Percentiles rank a stretch among this genome's conserved stretches.
Evolutionary conservation across 23 tunicate species (phyloP).

Genomic region (Ciona savignyi): DNA sequence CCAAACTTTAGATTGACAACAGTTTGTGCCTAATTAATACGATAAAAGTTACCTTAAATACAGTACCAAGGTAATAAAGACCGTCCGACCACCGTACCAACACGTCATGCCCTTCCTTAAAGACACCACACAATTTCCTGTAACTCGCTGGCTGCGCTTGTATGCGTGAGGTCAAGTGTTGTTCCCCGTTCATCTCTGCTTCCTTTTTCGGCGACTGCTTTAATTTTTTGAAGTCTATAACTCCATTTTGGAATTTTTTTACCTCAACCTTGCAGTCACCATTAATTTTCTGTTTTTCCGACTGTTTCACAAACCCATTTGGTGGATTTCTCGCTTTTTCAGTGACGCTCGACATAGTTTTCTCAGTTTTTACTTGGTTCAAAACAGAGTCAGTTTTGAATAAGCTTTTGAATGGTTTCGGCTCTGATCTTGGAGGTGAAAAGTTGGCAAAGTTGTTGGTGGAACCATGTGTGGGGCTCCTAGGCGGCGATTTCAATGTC

Average conservation of each 20-base stretch:
- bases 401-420: background rate
- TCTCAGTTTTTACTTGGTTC: background rate
- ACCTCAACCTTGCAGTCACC: background rate
- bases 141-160: slow-evolving; percentile 31
- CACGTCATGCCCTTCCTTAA: slow-evolving; percentile 56
- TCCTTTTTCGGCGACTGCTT: background rate
- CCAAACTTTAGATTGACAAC: too few species aligned
- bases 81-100: slow-evolving; percentile 94
- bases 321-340: background rate
- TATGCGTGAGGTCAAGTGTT: background rate
- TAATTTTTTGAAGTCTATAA: background rate
- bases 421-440: background rate
- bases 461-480: too few species aligned
- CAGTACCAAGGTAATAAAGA: slow-evolving; percentile 65
- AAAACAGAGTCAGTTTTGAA: background rate
- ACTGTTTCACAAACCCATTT: background rate
- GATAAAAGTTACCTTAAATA: slow-evolving; percentile 54
- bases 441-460: background rate
- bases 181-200: background rate
- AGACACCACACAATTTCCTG: slow-evolving; percentile 82
- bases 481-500: background rate
- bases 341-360: background rate
- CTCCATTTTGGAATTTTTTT: background rate
- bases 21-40: too few species aligned
- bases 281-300: background rate